Percentiles rank a stretch among this genome's conserved stretches.
phyloP scores from a whole-genome alignment of 1,140 invertebrate species.

The Leptinotarsa texana region DNA sequence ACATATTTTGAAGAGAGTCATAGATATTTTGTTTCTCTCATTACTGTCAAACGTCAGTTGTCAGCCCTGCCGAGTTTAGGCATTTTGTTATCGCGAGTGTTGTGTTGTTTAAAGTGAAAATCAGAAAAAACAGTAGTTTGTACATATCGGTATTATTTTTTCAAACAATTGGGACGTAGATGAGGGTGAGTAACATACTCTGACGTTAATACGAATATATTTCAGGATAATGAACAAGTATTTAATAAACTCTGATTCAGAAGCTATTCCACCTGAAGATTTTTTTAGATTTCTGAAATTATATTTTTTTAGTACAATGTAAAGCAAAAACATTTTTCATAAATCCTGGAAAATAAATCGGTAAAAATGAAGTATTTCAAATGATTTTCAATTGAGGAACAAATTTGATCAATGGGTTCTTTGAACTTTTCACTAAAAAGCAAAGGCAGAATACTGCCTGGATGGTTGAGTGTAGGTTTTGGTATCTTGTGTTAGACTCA shows the following conservation, averaged over 20 bases:
- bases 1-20: too few relatives aligned
- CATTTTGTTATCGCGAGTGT: neutral
- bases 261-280: neutral
- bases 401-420: neutral
- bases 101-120: neutral
- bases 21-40: neutral
- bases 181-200: neutral
- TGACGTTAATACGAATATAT: neutral
- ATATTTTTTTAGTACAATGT: neutral
- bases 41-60: neutral
- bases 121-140: neutral
- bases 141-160: neutral
- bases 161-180: neutral
- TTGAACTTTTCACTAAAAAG: neutral
- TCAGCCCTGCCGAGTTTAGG: neutral
- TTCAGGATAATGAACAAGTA: neutral
- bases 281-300: neutral
- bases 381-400: neutral
- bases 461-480: too few relatives aligned
- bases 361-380: too few relatives aligned
- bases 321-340: too few relatives aligned
- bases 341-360: too few relatives aligned
- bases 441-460: too few relatives aligned
- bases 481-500: too few relatives aligned
- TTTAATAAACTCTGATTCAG: neutral